Percentiles rank a stretch among this genome's conserved stretches.
Conservation (phyloP, 1,140 invertebrate species). For the Zaprionus lachaisei region DNA sequence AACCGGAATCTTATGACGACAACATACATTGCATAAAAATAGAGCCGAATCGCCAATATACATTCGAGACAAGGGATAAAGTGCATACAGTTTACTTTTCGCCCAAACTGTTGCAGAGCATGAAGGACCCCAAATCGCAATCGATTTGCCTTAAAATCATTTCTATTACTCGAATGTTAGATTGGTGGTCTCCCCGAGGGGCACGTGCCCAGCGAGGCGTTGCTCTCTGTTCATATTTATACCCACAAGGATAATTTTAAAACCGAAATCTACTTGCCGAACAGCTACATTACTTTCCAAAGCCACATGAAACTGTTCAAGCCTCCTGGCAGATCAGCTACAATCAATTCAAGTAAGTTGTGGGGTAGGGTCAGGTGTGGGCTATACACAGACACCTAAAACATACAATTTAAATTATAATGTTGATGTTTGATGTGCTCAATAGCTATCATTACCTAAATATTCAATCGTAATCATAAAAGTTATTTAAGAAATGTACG, state of each 20-base stretch:
- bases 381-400: no score
- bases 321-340: no score
- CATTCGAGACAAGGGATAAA: slow-evolving; percentile 15
- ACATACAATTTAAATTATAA: no score
- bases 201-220: slow-evolving; percentile 24
- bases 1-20: background rate
- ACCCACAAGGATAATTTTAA: background rate
- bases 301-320: no score
- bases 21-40: slow-evolving; percentile 20
- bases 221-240: slow-evolving; percentile 47
- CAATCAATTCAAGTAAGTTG: no score
- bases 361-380: no score
- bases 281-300: background rate
- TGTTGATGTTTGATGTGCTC: no score
- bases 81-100: slow-evolving; percentile 34
- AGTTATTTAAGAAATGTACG: no score
- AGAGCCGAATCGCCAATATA: background rate
- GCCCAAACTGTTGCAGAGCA: slow-evolving; percentile 19
- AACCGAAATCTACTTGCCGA: background rate
- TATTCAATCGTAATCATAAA: no score
- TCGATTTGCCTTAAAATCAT: slow-evolving; percentile 36
- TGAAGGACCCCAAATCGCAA: background rate
- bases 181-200: slow-evolving; percentile 67
- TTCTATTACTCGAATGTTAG: slow-evolving; percentile 21
- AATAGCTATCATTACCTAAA: no score